Conservation (phyloP, 2,888 invertebrate genomes). For the Euzophera pinguis region DNA sequence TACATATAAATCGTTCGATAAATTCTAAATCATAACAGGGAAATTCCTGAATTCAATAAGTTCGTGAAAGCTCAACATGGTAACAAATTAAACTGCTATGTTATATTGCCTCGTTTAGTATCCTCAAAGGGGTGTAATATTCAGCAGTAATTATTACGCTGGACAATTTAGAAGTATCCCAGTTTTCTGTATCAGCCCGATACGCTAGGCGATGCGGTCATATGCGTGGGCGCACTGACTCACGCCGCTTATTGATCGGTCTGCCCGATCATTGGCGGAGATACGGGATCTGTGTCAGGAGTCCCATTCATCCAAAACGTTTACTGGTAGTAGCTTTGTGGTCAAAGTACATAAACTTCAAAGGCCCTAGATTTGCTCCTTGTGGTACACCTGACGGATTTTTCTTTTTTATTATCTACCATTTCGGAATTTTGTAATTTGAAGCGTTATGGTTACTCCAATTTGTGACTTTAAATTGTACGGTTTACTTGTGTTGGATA, state of each 20-base stretch:
- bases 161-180: neutral
- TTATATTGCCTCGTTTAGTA: too few relatives aligned
- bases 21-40: too few relatives aligned
- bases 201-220: conserved; percentile 11
- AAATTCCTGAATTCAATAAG: too few relatives aligned
- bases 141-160: too few relatives aligned
- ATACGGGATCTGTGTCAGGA: conserved; percentile 9
- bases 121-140: too few relatives aligned
- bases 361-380: neutral
- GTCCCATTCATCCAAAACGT: neutral
- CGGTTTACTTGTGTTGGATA: too few relatives aligned
- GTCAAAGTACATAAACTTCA: neutral
- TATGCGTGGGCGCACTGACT: conserved; percentile 27
- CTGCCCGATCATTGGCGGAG: conserved; percentile 2
- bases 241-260: conserved; percentile 21
- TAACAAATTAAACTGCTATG: too few relatives aligned
- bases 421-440: too few relatives aligned
- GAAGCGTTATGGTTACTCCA: too few relatives aligned
- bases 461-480: too few relatives aligned
- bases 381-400: neutral
- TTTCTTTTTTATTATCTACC: neutral
- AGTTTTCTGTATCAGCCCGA: neutral
- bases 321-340: neutral
- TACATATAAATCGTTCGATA: too few relatives aligned
- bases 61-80: too few relatives aligned